Conservation (phyloP, 2,888 invertebrate genomes). For the Teinopalpus imperialis region DNA sequence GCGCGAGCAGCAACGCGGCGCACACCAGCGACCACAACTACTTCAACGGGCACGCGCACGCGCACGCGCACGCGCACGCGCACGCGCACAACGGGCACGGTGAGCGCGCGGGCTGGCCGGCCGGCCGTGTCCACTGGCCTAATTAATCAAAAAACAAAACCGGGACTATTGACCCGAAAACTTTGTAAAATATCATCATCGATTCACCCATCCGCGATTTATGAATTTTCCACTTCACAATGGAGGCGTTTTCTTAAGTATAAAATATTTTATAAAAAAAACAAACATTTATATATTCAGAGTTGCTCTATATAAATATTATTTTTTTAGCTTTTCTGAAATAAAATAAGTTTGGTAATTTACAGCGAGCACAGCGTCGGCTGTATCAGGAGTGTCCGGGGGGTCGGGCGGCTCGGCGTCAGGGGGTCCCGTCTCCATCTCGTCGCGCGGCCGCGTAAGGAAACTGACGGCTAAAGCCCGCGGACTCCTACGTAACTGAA, state of each 20-base stretch:
- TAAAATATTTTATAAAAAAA: too few relatives aligned
- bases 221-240: too few relatives aligned
- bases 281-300: too few relatives aligned
- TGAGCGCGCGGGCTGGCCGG: constrained; percentile 6
- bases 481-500: constrained; percentile 77
- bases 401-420: constrained; percentile 33
- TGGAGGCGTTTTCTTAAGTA: too few relatives aligned
- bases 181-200: too few relatives aligned
- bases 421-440: constrained; percentile 61
- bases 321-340: too few relatives aligned
- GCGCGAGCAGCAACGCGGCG: constrained; percentile 29
- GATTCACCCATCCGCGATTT: too few relatives aligned
- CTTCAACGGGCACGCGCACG: constrained; percentile 49
- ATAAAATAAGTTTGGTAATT: background rate
- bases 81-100: constrained; percentile 47
- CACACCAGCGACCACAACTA: constrained; percentile 62
- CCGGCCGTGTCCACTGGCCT: too few relatives aligned
- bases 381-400: background rate
- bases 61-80: constrained; percentile 35
- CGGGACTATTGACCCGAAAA: too few relatives aligned
- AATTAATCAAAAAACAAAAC: too few relatives aligned
- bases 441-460: constrained; percentile 91
- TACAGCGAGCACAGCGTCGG: constrained; percentile 2
- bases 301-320: too few relatives aligned
- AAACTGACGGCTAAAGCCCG: constrained; percentile 91